These are phyloP conservation scores for Mormyrops boulengeri DNA, from an alignment of 2,797 vertebrate genomes.

Conservation along the genomic window DNA sequence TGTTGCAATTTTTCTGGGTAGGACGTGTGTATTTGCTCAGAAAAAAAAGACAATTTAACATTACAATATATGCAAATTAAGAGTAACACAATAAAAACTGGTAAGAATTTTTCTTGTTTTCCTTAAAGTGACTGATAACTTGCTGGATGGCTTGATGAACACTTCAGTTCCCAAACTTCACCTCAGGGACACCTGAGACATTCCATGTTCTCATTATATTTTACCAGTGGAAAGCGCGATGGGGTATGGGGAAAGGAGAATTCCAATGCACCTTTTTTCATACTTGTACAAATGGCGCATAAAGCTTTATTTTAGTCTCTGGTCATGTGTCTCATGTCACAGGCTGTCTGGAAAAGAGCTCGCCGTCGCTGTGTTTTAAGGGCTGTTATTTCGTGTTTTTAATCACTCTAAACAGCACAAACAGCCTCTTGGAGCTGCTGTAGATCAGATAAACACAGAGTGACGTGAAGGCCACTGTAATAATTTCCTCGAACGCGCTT, in stretches of 20 bases:
- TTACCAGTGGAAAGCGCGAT: background rate
- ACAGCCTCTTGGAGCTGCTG: background rate
- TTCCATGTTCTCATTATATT: background rate
- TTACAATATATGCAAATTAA: background rate
- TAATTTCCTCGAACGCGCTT: background rate
- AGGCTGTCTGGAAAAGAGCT: background rate
- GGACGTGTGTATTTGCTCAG: background rate
- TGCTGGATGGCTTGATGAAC: background rate
- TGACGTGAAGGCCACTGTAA: background rate
- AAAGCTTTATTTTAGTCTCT: no score
- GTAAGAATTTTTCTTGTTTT: background rate
- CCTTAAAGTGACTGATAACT: background rate
- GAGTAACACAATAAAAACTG: background rate
- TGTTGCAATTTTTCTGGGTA: background rate
- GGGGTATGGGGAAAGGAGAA: no score
- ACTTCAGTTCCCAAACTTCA: background rate
- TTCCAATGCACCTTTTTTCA: no score
- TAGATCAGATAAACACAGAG: background rate
- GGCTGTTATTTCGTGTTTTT: background rate
- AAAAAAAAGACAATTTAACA: background rate
- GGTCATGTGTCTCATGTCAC: no score
- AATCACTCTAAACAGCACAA: background rate
- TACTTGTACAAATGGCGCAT: no score
- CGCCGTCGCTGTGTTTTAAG: background rate
- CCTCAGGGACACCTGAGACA: background rate